These are phyloP conservation scores for Cotesia glomerata DNA, from an alignment of 1,140 invertebrate species.

Conservation along the genomic window DNA sequence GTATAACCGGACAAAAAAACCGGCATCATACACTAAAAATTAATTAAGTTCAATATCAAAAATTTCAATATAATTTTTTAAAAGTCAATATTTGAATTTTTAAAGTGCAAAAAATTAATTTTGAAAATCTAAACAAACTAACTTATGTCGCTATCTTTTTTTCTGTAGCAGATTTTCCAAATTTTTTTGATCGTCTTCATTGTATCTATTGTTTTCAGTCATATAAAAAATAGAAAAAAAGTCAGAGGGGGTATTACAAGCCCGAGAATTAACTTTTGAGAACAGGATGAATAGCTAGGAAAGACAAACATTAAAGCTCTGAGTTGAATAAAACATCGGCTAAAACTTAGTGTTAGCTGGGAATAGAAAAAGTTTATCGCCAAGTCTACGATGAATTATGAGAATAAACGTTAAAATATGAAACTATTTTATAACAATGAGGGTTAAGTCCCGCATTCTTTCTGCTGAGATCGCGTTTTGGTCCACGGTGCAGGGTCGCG, in stretches of 20 bases:
- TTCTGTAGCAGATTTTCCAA: background rate
- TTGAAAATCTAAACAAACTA: too few species aligned
- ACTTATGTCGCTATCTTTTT: too few species aligned
- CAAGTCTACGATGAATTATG: background rate
- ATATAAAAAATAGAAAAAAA: background rate
- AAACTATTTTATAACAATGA: background rate
- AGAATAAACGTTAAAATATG: background rate
- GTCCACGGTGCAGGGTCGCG: slow-evolving; percentile 36
- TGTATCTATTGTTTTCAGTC: background rate
- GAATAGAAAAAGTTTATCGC: background rate
- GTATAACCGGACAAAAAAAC: too few species aligned
- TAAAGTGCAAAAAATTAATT: too few species aligned
- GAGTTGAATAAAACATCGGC: background rate
- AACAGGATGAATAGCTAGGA: background rate
- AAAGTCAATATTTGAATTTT: too few species aligned
- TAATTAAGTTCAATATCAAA: too few species aligned
- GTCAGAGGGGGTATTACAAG: background rate
- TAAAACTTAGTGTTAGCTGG: background rate
- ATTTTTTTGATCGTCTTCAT: too few species aligned
- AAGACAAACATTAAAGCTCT: slow-evolving; percentile 27
- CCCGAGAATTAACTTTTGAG: slow-evolving; percentile 17
- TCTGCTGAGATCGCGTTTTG: background rate
- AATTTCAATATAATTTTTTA: too few species aligned
- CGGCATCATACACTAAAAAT: too few species aligned
- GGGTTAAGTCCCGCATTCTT: background rate